Evolutionary conservation across 2,113 vertebrate genomes (phyloP), one percentile per base, ranked within the genome.

Genomic region (Psephotus haematonotus): DNA sequence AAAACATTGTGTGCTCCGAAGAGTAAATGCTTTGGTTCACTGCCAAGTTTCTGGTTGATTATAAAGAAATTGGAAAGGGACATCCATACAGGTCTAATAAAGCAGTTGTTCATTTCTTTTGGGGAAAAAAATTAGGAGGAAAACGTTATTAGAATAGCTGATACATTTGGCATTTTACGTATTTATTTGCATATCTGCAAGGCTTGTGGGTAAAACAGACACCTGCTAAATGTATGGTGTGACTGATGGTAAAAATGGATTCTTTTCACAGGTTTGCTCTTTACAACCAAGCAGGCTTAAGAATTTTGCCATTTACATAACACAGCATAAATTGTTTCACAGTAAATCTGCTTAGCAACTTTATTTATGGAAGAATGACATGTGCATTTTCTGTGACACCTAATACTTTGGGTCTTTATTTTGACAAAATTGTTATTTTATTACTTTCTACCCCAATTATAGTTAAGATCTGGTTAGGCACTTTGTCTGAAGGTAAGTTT

Each of bases 281-380:
- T 96, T 95, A 88, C 72, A 92, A 93, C 46, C 35, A 92, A 96
- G 82, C 52, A 53, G 39, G 39, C 79, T 97, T 93, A 87, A 95
- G 96, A 94, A 92, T 88, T 83, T 94, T 86, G 31, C 85, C 55
- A 75, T 97, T 97, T 93, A 83, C 93, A 81, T 96, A 96, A 93
- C 88, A 85, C 92, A 88, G 91, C 65, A 46, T 93, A 93, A 97
- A 97, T 89, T 86, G 93, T 95, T 97, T 97, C 97, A 94, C 80
- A 92, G 95, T 94, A 97, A 96, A 97, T 93, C 95, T 94, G 65
- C 91, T 97, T 94, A 96, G 72, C 96, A 92, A 90, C 77, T 92
- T 96, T 93, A 97, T 97, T 97, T 96, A 88, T 96, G 91, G 96
- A 91, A 97, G 96, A 95, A 93, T 57, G 76, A 93, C 95, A 85